Percentiles rank a stretch among this genome's conserved stretches.
These are phyloP conservation scores for Bambusicola thoracicus DNA, from an alignment of 2,113 vertebrate species.

Conservation along the genomic window DNA sequence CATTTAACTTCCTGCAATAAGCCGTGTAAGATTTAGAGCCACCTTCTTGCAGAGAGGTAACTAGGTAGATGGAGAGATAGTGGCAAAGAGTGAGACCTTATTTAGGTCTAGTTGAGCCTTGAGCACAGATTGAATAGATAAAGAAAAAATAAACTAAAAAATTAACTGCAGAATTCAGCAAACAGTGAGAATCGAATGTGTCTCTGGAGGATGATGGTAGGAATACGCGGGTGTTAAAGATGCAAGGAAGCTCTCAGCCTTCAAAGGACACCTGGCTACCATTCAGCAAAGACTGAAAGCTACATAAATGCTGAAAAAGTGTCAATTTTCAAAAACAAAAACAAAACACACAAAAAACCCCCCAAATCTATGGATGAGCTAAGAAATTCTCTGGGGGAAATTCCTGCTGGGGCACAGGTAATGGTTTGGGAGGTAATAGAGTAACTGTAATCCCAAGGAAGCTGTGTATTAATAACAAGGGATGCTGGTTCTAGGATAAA, in stretches of 20 bases:
- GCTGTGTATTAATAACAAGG: slow-evolving; percentile 8
- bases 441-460: background rate
- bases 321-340: background rate
- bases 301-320: background rate
- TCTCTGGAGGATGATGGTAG: background rate
- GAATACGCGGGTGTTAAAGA: rapidly evolving
- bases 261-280: background rate
- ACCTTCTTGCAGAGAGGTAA: background rate
- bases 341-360: background rate
- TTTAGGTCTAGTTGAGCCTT: background rate
- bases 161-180: background rate
- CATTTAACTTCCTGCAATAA: background rate
- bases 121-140: background rate
- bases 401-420: background rate
- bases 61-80: background rate
- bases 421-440: background rate
- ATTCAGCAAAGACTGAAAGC: background rate
- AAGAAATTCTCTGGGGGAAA: background rate
- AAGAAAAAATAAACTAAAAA: background rate
- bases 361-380: background rate
- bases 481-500: slow-evolving; percentile 23
- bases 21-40: background rate
- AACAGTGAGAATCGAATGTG: background rate
- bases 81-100: background rate
- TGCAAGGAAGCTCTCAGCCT: background rate